Evolutionary conservation across 2,113 vertebrate genomes (phyloP), one percentile per base, ranked within the genome.

Genomic region (Cynoglossus semilaevis): DNA sequence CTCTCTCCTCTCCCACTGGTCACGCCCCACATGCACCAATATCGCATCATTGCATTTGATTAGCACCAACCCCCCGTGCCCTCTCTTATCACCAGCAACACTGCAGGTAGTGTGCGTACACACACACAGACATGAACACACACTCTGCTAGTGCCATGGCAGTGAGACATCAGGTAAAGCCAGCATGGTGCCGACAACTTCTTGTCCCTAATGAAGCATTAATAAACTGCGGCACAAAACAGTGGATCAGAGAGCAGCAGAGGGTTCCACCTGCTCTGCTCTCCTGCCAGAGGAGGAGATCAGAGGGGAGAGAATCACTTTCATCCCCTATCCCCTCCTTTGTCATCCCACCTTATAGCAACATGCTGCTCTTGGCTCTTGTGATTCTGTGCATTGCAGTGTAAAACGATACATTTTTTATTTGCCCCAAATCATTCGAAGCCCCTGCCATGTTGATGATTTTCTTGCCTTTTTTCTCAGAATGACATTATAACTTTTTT

Each of bases 171-270:
- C 88, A 80, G 67, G 76, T 77, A 72, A 73, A 76, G 63, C 54
- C 76, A 64, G 83, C 65, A 34, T 48, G 68, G 64, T 17, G 34
- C 76, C 80, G 88, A 87, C 86, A 85, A 74, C 83, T 82, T 75
- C n/a, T 61, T 41, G 59, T 68, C 77, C 71, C 70, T 79, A 86
- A 87, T 88, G 83, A 88, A 79, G 87, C 85, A 80, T 86, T 91
- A 85, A 88, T 85, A 87, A 83, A 86, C 65, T 62, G 64, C 68
- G 75, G 70, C 67, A 58, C 70, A 72, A 83, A 87, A 82, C 63
- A 83, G 74, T 75, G 77, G 74, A 85, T 82, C 81, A 85, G 74
- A 76, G 75, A 63, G 65, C 70, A 67, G 74, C 64, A 52, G 57
- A 70, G 65, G 66, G 60, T 55, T 70, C 70, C 40, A 48, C 78